Evolutionary conservation across 2,888 invertebrate genomes (phyloP).

Genomic region (Anticlea derivata): DNA sequence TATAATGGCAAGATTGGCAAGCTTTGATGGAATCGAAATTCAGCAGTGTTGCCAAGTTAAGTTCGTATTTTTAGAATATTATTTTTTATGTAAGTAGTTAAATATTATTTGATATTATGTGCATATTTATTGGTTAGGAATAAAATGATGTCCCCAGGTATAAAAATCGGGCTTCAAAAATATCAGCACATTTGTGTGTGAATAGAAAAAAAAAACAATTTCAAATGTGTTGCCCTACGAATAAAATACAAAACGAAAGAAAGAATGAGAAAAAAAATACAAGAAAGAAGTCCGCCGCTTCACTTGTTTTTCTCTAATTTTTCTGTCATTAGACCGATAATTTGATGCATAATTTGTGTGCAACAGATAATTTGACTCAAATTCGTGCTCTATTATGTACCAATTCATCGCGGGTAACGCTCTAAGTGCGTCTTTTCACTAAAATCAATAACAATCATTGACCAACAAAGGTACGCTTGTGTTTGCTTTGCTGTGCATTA

Average conservation of each 20-base stretch:
- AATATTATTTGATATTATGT: too few relatives aligned
- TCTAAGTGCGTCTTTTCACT: slow-evolving; percentile 77
- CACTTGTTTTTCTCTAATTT: slow-evolving; percentile 83
- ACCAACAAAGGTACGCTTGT: slow-evolving; percentile 84
- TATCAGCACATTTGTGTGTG: too few relatives aligned
- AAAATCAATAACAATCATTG: slow-evolving; percentile 83
- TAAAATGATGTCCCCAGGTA: too few relatives aligned
- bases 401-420: slow-evolving; percentile 68
- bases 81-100: too few relatives aligned
- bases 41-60: too few relatives aligned
- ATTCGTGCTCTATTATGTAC: slow-evolving; percentile 77
- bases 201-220: background rate
- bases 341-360: slow-evolving; percentile 81
- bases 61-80: too few relatives aligned
- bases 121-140: too few relatives aligned
- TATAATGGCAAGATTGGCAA: too few relatives aligned
- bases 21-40: too few relatives aligned
- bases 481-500: slow-evolving; percentile 75
- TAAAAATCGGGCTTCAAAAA: too few relatives aligned
- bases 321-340: slow-evolving; percentile 81
- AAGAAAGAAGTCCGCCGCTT: slow-evolving; percentile 72
- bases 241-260: slow-evolving; percentile 40
- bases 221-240: slow-evolving; percentile 9
- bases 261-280: slow-evolving; percentile 76
- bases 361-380: slow-evolving; percentile 77